Evolutionary conservation across 23 tunicate genomes (phyloP).

Genomic region (Ciona savignyi): DNA sequence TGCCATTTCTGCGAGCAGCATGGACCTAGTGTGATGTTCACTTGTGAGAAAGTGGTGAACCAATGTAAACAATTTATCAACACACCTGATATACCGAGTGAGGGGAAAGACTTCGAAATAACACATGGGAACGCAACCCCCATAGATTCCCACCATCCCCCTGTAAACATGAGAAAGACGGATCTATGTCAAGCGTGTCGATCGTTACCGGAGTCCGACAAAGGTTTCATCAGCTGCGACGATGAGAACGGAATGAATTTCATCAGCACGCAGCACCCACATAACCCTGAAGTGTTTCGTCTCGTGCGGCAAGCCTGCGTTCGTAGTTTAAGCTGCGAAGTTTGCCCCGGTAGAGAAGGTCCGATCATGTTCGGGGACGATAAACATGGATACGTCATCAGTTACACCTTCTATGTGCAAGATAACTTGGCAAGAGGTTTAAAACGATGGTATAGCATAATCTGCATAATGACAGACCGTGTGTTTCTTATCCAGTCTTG

Average conservation of each 20-base stretch:
- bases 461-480: conserved; percentile 56
- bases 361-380: conserved; percentile 76
- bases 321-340: too few relatives aligned
- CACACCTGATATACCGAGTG: too few relatives aligned
- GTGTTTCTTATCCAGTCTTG: conserved; percentile 76
- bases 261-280: too few relatives aligned
- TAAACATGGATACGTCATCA: conserved; percentile 65
- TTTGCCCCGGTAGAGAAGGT: conserved; percentile 81
- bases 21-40: too few relatives aligned
- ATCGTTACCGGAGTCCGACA: conserved; percentile 52
- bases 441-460: conserved; percentile 63
- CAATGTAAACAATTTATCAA: too few relatives aligned
- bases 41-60: conserved; percentile 34
- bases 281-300: conserved; percentile 52
- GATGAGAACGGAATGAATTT: conserved; percentile 25
- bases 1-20: conserved; percentile 93
- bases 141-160: neutral
- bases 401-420: conserved; percentile 48
- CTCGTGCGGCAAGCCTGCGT: conserved; percentile 81
- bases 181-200: too few relatives aligned
- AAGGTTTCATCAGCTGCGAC: conserved; percentile 59
- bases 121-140: neutral
- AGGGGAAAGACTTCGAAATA: too few relatives aligned
- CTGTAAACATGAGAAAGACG: conserved; percentile 14
- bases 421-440: conserved; percentile 60